phyloP scores from a whole-genome alignment of 2,797 vertebrate species.

The Salmo trutta region DNA sequence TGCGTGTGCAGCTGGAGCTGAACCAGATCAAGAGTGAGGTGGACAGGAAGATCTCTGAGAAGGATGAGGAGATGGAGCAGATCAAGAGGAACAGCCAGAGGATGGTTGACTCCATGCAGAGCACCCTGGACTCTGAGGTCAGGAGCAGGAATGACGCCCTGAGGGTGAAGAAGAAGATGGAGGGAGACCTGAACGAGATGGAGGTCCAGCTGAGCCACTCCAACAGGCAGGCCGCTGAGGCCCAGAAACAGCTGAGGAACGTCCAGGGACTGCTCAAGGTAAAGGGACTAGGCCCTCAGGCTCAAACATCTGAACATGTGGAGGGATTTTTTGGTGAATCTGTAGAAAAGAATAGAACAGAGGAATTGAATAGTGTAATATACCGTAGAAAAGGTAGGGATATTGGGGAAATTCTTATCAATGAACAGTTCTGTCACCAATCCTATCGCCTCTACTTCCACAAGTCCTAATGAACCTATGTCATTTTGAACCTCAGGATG shows the following conservation, averaged over 20 bases:
- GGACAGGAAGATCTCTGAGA: too few species aligned
- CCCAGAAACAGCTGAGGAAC: too few species aligned
- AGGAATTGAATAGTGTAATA: not conserved
- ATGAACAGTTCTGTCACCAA: not conserved
- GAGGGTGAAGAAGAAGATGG: conserved; percentile 93
- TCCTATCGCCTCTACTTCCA: conserved; percentile 60
- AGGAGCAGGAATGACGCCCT: conserved; percentile 89
- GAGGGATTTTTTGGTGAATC: not conserved
- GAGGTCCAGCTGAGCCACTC: too few species aligned
- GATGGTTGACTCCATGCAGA: conserved; percentile 83
- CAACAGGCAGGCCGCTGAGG: too few species aligned
- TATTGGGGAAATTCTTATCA: not conserved
- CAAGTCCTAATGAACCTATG: conserved; percentile 62
- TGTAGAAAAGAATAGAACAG: not conserved
- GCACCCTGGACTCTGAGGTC: conserved; percentile 81
- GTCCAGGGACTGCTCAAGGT: too few species aligned
- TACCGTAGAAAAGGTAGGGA: not conserved
- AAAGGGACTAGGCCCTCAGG: conserved; percentile 31
- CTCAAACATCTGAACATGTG: not conserved
- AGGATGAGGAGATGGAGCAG: too few species aligned
- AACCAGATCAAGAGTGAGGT: too few species aligned
- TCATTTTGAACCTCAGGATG: conserved; percentile 70
- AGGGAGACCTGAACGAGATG: conserved; percentile 50
- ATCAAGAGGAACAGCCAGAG: conserved; percentile 78
- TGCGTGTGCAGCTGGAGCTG: conserved; percentile 73